These are phyloP conservation scores for Acronicta aceris DNA, from an alignment of 2,888 invertebrate species.

Conservation along the genomic window DNA sequence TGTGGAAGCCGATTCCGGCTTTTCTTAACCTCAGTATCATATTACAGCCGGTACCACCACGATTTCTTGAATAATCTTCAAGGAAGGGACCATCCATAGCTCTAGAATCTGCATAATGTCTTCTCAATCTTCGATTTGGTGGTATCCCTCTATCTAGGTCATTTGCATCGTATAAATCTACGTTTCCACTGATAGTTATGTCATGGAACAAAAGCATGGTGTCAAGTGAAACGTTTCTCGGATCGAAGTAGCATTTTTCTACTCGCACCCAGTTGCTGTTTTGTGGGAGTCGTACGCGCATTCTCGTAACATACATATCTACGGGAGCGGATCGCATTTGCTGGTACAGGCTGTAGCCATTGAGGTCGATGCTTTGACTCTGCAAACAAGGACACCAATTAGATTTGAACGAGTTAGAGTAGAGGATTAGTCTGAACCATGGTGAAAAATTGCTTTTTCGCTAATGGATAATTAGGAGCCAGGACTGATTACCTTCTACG, in stretches of 20 bases:
- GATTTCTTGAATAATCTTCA: constrained; percentile 69
- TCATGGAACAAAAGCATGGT: constrained; percentile 94
- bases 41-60: constrained; percentile 90
- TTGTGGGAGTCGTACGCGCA: constrained; percentile 91
- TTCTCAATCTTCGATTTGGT: constrained; percentile 69
- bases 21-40: constrained; percentile 94
- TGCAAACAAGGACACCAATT: constrained; percentile 58
- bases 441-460: neutral
- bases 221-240: constrained; percentile 92
- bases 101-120: constrained; percentile 80
- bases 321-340: constrained; percentile 90
- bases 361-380: constrained; percentile 88
- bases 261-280: constrained; percentile 92
- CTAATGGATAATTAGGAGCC: too few relatives aligned
- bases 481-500: neutral
- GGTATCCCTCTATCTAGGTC: constrained; percentile 78
- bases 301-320: constrained; percentile 92
- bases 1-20: constrained; percentile 94
- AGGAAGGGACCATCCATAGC: constrained; percentile 69
- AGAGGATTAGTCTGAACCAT: neutral
- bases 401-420: constrained; percentile 11
- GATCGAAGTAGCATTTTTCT: constrained; percentile 93
- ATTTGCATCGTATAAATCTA: constrained; percentile 89
- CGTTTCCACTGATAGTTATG: constrained; percentile 93
- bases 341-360: constrained; percentile 91